Evolutionary conservation across 2,113 vertebrate genomes (phyloP).

Genomic region (Sisor rabdophorus): DNA sequence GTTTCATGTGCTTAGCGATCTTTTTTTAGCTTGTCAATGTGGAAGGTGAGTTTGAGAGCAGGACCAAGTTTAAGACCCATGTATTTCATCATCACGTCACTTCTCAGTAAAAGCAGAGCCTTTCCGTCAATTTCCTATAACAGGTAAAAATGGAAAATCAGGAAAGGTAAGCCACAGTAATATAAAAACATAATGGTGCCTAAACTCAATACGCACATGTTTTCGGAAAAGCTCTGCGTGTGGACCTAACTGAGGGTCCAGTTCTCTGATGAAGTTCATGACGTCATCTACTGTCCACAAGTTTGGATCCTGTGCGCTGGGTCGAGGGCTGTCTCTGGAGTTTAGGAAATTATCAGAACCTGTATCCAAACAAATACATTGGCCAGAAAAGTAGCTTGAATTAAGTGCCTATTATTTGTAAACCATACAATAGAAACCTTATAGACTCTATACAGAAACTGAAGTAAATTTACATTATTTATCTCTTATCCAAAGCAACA

Average conservation of each 20-base stretch:
- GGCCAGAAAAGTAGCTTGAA: too few species aligned
- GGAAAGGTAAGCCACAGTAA: neutral
- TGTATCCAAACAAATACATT: constrained; percentile 43
- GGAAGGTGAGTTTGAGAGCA: constrained; percentile 92
- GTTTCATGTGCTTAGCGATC: constrained; percentile 70
- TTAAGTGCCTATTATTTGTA: neutral
- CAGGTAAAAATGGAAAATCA: constrained; percentile 2
- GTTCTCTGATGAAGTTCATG: constrained; percentile 90
- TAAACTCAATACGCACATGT: constrained; percentile 73
- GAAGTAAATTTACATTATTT: neutral
- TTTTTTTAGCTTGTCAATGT: constrained; percentile 95
- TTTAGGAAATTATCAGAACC: constrained; percentile 73
- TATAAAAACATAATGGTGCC: neutral
- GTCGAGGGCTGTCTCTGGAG: constrained; percentile 65
- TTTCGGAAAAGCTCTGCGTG: constrained; percentile 96
- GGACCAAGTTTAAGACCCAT: constrained; percentile 98
- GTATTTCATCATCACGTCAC: constrained; percentile 96
- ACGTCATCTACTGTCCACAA: constrained; percentile 93
- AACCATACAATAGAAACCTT: neutral
- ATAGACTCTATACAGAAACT: neutral
- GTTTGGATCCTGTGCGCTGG: constrained; percentile 80
- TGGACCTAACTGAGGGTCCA: constrained; percentile 88
- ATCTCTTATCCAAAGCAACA: too few species aligned
- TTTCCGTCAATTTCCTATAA: constrained; percentile 88
- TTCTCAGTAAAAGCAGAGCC: constrained; percentile 83